Evolutionary conservation across 2,888 invertebrate genomes (phyloP), one percentile per base, ranked within the genome.

Genomic region (Tipula helvola): DNA sequence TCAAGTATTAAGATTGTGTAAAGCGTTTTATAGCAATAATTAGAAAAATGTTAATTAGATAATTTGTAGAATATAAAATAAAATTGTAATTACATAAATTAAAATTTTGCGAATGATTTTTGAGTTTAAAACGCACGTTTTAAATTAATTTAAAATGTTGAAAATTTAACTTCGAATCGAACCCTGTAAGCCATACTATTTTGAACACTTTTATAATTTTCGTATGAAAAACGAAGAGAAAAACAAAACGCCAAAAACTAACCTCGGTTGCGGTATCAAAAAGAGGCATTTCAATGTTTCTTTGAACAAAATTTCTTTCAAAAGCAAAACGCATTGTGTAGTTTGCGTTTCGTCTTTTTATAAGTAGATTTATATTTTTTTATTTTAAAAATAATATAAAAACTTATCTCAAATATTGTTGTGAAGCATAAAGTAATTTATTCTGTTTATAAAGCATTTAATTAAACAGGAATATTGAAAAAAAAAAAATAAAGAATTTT

Each of bases 21-120:
- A 95, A 89, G 96, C 96, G 57, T 95, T 98, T 92, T 97, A 97
- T 92, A 94, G 94, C 90, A 95, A 94, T 91, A 85, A 85, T 85
- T 85, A 85, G 28, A 71, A 85, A 85, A 18, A 36, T 83, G 71
- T 71, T 10, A 83, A 36, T n/a, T 13, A 4, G 8, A 41, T 52
- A 52, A 16, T 39, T 36, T 5, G 84, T 84, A 84, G 84, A 84
- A 13, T 52, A 84, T 57, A 28, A 71, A 71, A 71, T 71, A 28
- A 28, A 71, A 28, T 28, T 57, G 16, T 16, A 5, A 16, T 52
- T 52, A n/a, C n/a, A n/a, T n/a, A 47, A 47, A 47, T 47, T 57
- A 57, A 8, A 16, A 18, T 18, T 47, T 52, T 71, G 7, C n/a
- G 52, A 3, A 7, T 44, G 52, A 10, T 52, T 52, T 16, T n/a